Evolutionary conservation across 2,113 vertebrate genomes (phyloP).

Genomic region (Columba livia): DNA sequence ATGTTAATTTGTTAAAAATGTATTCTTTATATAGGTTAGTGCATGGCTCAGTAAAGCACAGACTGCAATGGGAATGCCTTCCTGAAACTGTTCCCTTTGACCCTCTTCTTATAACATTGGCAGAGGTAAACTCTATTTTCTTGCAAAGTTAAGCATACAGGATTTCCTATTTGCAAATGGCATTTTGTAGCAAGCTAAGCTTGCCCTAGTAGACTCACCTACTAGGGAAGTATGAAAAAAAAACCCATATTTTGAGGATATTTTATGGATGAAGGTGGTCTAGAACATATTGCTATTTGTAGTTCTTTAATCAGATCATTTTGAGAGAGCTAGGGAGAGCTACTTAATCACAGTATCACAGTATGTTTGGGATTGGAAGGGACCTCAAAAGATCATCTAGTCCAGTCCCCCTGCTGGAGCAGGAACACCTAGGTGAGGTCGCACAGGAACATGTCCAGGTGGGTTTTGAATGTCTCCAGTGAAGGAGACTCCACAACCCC

Average conservation of each 20-base stretch:
- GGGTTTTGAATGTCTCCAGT: no score
- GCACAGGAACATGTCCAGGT: no score
- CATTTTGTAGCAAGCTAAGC: not conserved
- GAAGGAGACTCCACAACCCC: no score
- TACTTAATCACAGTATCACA: not conserved
- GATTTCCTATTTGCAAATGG: not conserved
- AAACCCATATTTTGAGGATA: not conserved
- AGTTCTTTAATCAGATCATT: not conserved
- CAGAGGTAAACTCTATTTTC: conserved; percentile 73
- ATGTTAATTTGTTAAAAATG: not conserved
- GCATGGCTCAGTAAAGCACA: conserved; percentile 84
- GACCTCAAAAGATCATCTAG: no score
- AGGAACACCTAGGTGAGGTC: no score
- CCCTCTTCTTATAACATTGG: conserved; percentile 81
- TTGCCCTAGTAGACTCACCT: not conserved
- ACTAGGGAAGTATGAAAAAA: not conserved
- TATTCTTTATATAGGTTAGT: conserved; percentile 71
- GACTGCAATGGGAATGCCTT: conserved; percentile 78
- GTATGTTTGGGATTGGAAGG: no score
- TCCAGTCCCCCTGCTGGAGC: no score
- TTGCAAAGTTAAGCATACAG: not conserved
- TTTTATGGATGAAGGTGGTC: not conserved
- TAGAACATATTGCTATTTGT: not conserved
- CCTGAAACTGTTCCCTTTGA: conserved; percentile 81
- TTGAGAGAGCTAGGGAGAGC: not conserved